Conservation (phyloP, 2,113 vertebrate genomes). For the Synodontis membranacea region DNA sequence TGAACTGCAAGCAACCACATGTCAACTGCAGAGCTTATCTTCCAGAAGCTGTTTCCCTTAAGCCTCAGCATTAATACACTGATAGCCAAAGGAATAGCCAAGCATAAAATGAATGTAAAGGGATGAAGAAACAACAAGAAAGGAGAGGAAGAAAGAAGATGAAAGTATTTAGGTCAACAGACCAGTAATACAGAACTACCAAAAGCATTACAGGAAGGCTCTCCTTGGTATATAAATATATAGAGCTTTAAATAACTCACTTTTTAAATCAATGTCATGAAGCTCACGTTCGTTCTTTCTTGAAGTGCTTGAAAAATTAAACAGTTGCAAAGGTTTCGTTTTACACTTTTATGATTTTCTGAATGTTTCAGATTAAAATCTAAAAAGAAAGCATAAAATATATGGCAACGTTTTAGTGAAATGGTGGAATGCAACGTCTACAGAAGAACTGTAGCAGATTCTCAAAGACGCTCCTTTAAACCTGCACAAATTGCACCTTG, state of each 20-base stretch:
- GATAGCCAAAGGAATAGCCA: slow-evolving; percentile 80
- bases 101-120: slow-evolving; percentile 83
- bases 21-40: slow-evolving; percentile 75
- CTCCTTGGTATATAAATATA: not conserved
- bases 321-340: too few relatives aligned
- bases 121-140: slow-evolving; percentile 83
- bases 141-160: slow-evolving; percentile 71
- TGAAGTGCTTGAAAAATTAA: not conserved
- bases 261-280: slow-evolving; percentile 27
- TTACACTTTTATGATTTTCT: not conserved
- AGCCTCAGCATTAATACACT: slow-evolving; percentile 80
- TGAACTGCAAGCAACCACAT: slow-evolving; percentile 74
- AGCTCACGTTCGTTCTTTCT: not conserved
- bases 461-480: too few relatives aligned
- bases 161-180: slow-evolving; percentile 77
- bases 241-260: not conserved
- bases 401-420: too few relatives aligned
- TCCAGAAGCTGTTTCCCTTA: slow-evolving; percentile 77
- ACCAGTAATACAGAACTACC: slow-evolving; percentile 76
- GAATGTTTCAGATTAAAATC: not conserved
- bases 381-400: too few relatives aligned
- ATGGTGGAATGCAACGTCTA: not conserved
- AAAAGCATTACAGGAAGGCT: slow-evolving; percentile 68
- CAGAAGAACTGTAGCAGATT: too few relatives aligned
- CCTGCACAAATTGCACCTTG: too few relatives aligned